Base-by-base conservation (phyloP, 2,888 invertebrate species). In the Cinara cedri region DNA sequence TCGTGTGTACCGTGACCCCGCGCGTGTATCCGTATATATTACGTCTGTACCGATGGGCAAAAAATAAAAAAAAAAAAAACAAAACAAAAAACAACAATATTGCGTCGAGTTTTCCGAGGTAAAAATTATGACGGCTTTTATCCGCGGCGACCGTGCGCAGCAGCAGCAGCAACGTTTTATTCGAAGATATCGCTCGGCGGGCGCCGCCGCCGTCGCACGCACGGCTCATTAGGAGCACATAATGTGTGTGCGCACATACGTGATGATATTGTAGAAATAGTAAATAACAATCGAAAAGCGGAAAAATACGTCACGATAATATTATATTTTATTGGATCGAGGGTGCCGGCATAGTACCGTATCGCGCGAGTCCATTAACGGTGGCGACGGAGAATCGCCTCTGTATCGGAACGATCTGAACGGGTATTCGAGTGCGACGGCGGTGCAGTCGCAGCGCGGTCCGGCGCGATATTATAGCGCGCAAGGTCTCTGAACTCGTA, bases 351-450 rank as follows among this genome's bases (percentile, higher is more conserved):
- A 71, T 72, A 71, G 46, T 46, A 21, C 21, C 55, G 11, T 3
- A 6, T 70, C 70, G 21, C 60, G 19, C 8, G 9, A 26, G 72
- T 60, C 72, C 72, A 72, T 72, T 60, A 72, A 72, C 71, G 24
- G 26, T 1, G 19, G 24, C 26, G 68, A 19, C 26, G 34, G 54
- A 19, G 14, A 16, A 16, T n/a, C 54, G 24, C 44, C 16, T 16
- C 11, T 24, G 24, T 57, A 72, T 72, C 72, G 72, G 24, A 24
- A 72, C 72, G 46, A 72, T 72, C 72, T 72, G 60, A 60, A 72
- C 72, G 46, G 26, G 60, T n/a, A n/a, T n/a, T 46, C 57, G 42
- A 4, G 57, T 9, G 16, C 13, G 6, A 6, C 34, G 34, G 6
- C 34, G 49, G 16, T 21, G 42, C 21, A 14, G 19, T 55, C 10